Conservation (phyloP, 2,797 vertebrate genomes). For the Poecilia gillii region DNA sequence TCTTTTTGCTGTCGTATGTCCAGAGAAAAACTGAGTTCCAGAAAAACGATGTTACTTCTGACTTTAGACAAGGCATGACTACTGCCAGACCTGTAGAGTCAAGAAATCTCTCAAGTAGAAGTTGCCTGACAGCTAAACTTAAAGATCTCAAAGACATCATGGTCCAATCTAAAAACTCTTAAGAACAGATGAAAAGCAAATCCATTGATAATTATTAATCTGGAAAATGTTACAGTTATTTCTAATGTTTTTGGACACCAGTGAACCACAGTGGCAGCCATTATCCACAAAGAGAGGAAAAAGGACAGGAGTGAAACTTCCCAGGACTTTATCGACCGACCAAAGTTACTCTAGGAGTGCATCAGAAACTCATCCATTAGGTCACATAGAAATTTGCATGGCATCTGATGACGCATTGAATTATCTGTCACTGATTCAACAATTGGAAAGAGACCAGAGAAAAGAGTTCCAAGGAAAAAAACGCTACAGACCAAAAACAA, state of each 20-base stretch:
- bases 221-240: neutral
- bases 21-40: neutral
- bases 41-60: neutral
- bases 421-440: neutral
- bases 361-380: neutral
- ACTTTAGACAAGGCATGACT: neutral
- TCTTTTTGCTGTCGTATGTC: neutral
- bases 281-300: neutral
- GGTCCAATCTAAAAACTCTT: neutral
- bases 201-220: neutral
- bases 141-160: neutral
- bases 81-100: neutral
- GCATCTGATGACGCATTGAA: neutral
- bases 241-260: neutral
- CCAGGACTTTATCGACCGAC: neutral
- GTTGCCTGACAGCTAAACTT: neutral
- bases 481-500: neutral
- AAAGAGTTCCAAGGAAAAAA: neutral
- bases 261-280: neutral
- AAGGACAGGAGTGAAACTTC: neutral
- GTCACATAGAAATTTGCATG: neutral
- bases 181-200: neutral
- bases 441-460: neutral
- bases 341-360: neutral
- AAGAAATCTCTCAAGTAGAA: neutral